Conservation (phyloP, 2,888 invertebrate genomes). For the Cryptocheilus praepositus region DNA sequence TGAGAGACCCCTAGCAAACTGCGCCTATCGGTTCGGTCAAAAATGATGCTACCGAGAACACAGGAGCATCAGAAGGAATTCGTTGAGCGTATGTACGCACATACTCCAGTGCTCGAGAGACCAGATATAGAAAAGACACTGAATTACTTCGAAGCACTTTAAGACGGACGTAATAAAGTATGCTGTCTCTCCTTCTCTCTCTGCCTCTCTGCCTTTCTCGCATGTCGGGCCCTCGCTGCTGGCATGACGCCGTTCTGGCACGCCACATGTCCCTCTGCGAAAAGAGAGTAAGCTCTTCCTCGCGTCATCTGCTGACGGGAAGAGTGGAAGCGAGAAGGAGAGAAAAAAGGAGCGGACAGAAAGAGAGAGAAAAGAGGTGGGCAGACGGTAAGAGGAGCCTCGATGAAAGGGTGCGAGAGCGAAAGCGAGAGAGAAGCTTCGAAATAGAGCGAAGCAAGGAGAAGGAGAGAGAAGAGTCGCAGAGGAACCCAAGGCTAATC, state of each 20-base stretch:
- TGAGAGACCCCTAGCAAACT: too few relatives aligned
- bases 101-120: neutral
- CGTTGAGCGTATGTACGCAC: neutral
- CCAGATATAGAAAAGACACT: conserved; percentile 14
- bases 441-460: conserved; percentile 23
- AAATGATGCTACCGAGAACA: too few relatives aligned
- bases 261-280: conserved; percentile 36
- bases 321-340: conserved; percentile 7
- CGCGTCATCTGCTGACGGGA: conserved; percentile 33
- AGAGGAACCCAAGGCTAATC: conserved; percentile 38
- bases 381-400: conserved; percentile 11
- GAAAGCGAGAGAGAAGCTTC: conserved; percentile 8
- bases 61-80: neutral
- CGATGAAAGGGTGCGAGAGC: conserved; percentile 6
- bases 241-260: conserved; percentile 20
- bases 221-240: conserved; percentile 15
- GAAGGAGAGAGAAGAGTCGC: conserved; percentile 29
- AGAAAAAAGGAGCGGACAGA: conserved; percentile 23
- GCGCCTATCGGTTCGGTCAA: neutral
- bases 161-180: conserved; percentile 38
- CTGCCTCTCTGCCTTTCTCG: conserved; percentile 17
- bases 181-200: conserved; percentile 20
- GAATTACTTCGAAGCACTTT: conserved; percentile 17
- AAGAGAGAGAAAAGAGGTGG: conserved; percentile 10
- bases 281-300: conserved; percentile 34